phyloP scores from a whole-genome alignment of 1,140 invertebrate species.

The Pogonus chalceus region DNA sequence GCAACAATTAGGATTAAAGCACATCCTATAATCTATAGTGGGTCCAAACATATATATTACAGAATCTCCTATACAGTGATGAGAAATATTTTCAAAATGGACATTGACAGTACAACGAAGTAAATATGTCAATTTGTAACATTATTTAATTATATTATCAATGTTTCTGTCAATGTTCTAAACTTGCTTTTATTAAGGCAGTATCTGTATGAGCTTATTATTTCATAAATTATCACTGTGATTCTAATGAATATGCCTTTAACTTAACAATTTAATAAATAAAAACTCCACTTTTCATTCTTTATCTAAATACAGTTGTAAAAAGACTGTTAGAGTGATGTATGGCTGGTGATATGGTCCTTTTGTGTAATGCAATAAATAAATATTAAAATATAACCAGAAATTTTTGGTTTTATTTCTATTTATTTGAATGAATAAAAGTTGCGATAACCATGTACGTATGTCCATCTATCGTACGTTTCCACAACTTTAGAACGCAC shows the following conservation, averaged over 20 bases:
- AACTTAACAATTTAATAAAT: background rate
- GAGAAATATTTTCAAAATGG: background rate
- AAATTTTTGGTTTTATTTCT: no score
- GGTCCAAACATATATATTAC: background rate
- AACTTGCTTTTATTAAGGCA: background rate
- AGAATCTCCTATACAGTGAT: constrained; percentile 1
- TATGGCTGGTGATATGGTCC: constrained; percentile 5
- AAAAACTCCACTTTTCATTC: constrained; percentile 3
- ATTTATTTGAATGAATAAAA: no score
- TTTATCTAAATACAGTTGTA: background rate
- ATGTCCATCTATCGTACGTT: no score
- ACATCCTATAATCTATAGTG: constrained; percentile 3
- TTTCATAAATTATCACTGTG: constrained; percentile 4
- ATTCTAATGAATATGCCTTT: constrained; percentile 7
- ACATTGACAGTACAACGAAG: no score
- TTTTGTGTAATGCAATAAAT: constrained; percentile 7
- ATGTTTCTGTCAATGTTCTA: background rate
- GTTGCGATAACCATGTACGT: no score
- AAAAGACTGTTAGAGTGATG: background rate
- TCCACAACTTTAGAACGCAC: no score
- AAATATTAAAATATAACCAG: no score
- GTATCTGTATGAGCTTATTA: background rate
- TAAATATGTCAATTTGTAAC: no score
- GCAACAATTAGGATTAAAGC: background rate
- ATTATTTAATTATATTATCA: no score